Evolutionary conservation across 2,888 invertebrate genomes (phyloP).

Genomic region (Athetis lepigone): DNA sequence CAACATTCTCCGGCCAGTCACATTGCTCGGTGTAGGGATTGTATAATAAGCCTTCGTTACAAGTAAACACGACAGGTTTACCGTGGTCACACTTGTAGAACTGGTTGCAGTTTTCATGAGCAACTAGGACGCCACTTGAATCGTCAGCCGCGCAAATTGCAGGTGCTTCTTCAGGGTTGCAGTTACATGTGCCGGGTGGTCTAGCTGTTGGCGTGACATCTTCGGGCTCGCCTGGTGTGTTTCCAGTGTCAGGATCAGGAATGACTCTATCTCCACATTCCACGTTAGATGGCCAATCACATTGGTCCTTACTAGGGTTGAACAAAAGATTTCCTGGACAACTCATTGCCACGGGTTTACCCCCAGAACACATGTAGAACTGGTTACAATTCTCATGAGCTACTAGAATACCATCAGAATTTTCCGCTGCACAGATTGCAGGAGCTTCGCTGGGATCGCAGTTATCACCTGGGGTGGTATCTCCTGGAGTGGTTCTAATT

Average conservation of each 20-base stretch:
- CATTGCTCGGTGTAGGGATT: constrained; percentile 63
- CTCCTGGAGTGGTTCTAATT: neutral
- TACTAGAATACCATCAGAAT: constrained; percentile 65
- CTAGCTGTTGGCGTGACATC: too few species aligned
- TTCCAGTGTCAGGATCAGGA: too few species aligned
- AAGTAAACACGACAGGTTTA: constrained; percentile 52
- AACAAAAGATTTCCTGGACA: constrained; percentile 65
- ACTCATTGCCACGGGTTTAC: constrained; percentile 58
- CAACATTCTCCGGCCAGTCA: constrained; percentile 64
- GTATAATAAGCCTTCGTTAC: constrained; percentile 54
- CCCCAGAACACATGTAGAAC: constrained; percentile 67
- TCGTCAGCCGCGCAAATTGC: constrained; percentile 62
- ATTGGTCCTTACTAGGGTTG: constrained; percentile 64
- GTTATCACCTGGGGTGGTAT: constrained; percentile 11
- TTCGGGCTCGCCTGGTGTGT: too few species aligned
- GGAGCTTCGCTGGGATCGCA: constrained; percentile 67
- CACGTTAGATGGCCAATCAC: constrained; percentile 72
- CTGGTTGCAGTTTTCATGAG: constrained; percentile 68
- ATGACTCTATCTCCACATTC: constrained; percentile 66
- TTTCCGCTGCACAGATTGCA: constrained; percentile 63
- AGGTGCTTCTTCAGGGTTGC: constrained; percentile 65
- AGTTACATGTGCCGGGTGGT: constrained; percentile 48
- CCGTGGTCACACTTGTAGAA: constrained; percentile 66
- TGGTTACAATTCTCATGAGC: constrained; percentile 74
- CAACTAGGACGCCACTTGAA: constrained; percentile 59